These are phyloP conservation scores for Himalopsyche tibetana DNA, from an alignment of 2,888 invertebrate species.

Conservation along the genomic window DNA sequence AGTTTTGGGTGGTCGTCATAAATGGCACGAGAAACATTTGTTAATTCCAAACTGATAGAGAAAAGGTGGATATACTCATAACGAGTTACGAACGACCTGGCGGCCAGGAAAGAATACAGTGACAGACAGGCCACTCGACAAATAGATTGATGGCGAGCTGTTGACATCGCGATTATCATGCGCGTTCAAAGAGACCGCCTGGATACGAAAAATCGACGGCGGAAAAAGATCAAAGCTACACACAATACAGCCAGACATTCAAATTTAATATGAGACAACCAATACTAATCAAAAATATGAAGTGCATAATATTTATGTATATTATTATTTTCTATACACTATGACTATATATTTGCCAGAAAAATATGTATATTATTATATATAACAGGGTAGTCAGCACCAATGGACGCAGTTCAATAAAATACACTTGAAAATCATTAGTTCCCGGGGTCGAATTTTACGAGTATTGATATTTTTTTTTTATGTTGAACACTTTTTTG, in stretches of 20 bases:
- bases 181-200: slow-evolving; percentile 36
- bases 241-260: background rate
- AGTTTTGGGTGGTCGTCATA: background rate
- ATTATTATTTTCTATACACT: too few species aligned
- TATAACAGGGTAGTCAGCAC: too few species aligned
- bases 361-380: too few species aligned
- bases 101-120: slow-evolving; percentile 35
- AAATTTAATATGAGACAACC: background rate
- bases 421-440: too few species aligned
- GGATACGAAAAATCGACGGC: slow-evolving; percentile 20
- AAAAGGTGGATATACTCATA: slow-evolving; percentile 8
- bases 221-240: slow-evolving; percentile 19
- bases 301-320: too few species aligned
- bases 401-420: too few species aligned
- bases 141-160: slow-evolving; percentile 38
- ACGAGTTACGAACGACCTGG: slow-evolving; percentile 32
- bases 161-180: slow-evolving; percentile 37
- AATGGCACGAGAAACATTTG: background rate
- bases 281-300: background rate
- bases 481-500: too few species aligned
- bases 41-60: background rate
- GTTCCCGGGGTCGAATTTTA: too few species aligned
- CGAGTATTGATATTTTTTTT: too few species aligned
- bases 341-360: too few species aligned
- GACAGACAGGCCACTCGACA: slow-evolving; percentile 40